These are phyloP conservation scores for Ictalurus punctatus DNA, from an alignment of 2,113 vertebrate genomes.

Conservation along the genomic window DNA sequence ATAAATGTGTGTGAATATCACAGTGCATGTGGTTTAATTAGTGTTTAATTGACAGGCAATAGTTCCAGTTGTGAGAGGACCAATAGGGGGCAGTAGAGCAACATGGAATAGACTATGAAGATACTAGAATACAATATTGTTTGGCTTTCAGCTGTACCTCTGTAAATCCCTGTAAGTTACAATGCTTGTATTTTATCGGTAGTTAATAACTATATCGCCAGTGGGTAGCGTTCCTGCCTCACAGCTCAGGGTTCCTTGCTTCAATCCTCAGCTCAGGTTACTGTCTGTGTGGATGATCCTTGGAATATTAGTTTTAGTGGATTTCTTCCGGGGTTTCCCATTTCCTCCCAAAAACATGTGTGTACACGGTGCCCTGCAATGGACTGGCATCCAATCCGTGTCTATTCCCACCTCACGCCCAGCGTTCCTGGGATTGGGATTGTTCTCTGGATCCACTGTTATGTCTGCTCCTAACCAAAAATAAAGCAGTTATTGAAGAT, in stretches of 20 bases:
- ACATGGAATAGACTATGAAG: not conserved
- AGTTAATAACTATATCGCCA: not conserved
- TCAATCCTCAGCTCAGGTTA: not conserved
- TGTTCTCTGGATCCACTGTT: not conserved
- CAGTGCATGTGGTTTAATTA: not conserved
- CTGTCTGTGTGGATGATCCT: not conserved
- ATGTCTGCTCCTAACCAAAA: not conserved
- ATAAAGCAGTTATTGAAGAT: not conserved
- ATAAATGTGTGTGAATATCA: conserved; percentile 18
- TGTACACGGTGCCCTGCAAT: not conserved
- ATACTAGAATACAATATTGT: not conserved
- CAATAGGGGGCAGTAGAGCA: conserved; percentile 17
- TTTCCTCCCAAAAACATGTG: not conserved
- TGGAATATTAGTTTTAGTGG: not conserved
- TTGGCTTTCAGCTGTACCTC: not conserved
- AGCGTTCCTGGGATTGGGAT: not conserved
- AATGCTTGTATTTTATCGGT: not conserved
- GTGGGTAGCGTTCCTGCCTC: not conserved
- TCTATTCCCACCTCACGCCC: not conserved
- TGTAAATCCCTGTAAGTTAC: not conserved
- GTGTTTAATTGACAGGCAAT: not conserved
- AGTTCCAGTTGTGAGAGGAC: not conserved
- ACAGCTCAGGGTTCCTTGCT: not conserved
- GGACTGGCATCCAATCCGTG: not conserved
- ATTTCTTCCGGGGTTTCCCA: not conserved